Evolutionary conservation across 1,140 invertebrate species (phyloP), one percentile per base, ranked within the genome.

Genomic region (Dufourea novaeangliae): DNA sequence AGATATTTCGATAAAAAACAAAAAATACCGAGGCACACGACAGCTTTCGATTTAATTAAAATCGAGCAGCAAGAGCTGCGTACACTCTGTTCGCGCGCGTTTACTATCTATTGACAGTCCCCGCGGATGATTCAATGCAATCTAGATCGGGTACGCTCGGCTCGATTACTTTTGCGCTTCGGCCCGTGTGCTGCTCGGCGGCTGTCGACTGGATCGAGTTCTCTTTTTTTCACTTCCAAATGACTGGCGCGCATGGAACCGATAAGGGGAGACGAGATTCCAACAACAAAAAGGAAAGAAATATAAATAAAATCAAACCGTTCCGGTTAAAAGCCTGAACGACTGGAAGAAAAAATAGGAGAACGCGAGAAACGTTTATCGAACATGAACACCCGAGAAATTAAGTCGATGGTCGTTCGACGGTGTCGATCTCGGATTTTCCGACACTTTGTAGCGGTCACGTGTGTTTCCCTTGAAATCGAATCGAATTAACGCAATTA

Each of bases 101-200:
- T 74, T 50, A 63, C 41, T 80, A 80, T 80, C 70, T 61, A 81
- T 81, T 52, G 78, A 81, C 80, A 70, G 79, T 81, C 27, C n/a
- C 41, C 61, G 66, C 73, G 78, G 64, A 69, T 76, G 80, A 82
- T 82, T 77, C 80, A 64, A 80, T 66, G 64, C 69, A 66, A 81
- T 77, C 59, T 70, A 76, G 80, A 81, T 82, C 52, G 54, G 20
- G 39, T 59, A 32, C 41, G 56, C 80, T 46, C 54, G 71, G 41
- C 59, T 66, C 71, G 59, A 81, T 82, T 79, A 66, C 66, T 76
- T 82, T 81, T 76, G 74, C 62, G 66, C 72, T 76, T 44, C 57
- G 66, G 14, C 64, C 50, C 79, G 34, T 44, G 29, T 27, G 39
- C 76, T n/a, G n/a, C n/a, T n/a, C 37, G 17, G n/a, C 29, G 74